phyloP scores from a whole-genome alignment of 2,797 vertebrate species.

The Trachops cirrhosus region DNA sequence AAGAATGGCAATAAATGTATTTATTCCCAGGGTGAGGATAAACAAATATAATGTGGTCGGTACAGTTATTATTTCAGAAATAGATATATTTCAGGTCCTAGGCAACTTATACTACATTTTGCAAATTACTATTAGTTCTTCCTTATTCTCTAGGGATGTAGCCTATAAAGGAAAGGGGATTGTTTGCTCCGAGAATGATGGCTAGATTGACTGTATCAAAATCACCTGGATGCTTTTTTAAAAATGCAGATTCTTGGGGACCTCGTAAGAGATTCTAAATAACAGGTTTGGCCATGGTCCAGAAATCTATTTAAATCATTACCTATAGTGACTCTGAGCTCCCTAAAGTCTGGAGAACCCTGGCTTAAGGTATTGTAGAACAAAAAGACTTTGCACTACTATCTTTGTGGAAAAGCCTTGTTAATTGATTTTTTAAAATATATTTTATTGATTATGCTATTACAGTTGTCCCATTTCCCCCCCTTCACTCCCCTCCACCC shows the following conservation, averaged over 20 bases:
- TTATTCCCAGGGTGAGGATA: not conserved
- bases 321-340: not conserved
- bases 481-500: too few relatives aligned
- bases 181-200: not conserved
- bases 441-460: too few relatives aligned
- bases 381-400: not conserved
- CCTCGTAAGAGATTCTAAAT: not conserved
- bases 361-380: not conserved
- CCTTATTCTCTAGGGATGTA: not conserved
- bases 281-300: not conserved
- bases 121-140: slow-evolving; percentile 11
- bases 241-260: not conserved
- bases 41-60: slow-evolving; percentile 16
- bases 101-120: not conserved
- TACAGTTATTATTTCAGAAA: slow-evolving; percentile 13
- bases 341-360: not conserved
- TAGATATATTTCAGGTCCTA: not conserved
- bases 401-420: not conserved
- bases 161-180: not conserved
- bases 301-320: slow-evolving; percentile 8
- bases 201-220: not conserved
- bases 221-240: not conserved
- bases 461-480: too few relatives aligned
- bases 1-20: not conserved
- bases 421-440: slow-evolving; percentile 4